Evolutionary conservation across 2,797 vertebrate genomes (phyloP).

Genomic region (Pseudochirops corinnae): DNA sequence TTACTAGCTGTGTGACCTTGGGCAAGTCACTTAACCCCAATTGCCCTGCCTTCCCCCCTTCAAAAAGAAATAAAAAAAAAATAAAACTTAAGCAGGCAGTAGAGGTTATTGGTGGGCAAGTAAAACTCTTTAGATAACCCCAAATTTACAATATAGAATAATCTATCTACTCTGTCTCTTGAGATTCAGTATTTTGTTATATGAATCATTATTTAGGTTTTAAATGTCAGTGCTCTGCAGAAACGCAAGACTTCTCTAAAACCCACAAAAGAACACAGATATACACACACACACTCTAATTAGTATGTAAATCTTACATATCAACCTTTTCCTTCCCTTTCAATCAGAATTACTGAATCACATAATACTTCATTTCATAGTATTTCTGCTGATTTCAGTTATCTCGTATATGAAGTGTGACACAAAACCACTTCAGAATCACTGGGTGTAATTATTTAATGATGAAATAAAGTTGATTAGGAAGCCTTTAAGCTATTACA

Average conservation of each 20-base stretch:
- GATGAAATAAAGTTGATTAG: slow-evolving; percentile 82
- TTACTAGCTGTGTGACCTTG: too few species aligned
- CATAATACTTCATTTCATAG: not conserved
- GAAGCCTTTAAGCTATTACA: slow-evolving; percentile 80
- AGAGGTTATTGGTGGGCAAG: not conserved
- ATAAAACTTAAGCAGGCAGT: not conserved
- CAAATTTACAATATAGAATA: not conserved
- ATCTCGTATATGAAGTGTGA: slow-evolving; percentile 69
- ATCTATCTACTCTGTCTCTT: not conserved
- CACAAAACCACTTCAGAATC: slow-evolving; percentile 73
- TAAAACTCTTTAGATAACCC: not conserved
- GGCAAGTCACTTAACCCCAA: too few species aligned
- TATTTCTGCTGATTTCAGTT: slow-evolving; percentile 54
- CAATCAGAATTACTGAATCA: not conserved
- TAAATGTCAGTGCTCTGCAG: not conserved
- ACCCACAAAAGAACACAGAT: not conserved
- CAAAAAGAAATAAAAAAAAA: too few species aligned
- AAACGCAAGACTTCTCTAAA: not conserved
- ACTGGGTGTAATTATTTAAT: slow-evolving; percentile 83
- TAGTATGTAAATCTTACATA: not conserved
- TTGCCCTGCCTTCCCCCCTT: too few species aligned
- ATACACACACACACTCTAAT: not conserved
- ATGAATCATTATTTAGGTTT: not conserved
- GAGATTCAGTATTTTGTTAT: not conserved
- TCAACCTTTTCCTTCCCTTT: not conserved